Evolutionary conservation across 2,797 vertebrate species (phyloP).

Genomic region (Glyptemys insculpta): DNA sequence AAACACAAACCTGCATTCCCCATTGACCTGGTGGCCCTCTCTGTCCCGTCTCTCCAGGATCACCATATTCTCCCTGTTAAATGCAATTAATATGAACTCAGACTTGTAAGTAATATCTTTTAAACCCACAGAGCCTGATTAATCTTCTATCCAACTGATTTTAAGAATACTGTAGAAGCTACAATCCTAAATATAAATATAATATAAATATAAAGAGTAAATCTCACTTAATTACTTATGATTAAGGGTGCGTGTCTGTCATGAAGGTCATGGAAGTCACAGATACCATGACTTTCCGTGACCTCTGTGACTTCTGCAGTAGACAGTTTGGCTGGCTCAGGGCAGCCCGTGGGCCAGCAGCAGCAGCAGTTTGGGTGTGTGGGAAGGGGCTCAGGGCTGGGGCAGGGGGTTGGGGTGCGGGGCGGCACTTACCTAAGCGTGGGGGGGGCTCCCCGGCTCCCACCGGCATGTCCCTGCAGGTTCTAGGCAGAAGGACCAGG

Average conservation of each 20-base stretch:
- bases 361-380: no score
- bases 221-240: not conserved
- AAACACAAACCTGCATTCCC: constrained; percentile 82
- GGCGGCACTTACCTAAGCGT: rapidly evolving
- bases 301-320: no score
- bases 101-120: not conserved
- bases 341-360: no score
- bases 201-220: not conserved
- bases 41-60: constrained; percentile 79
- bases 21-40: constrained; percentile 79
- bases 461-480: no score
- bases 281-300: no score
- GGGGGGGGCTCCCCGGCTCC: no score
- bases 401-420: no score
- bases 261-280: no score
- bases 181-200: not conserved
- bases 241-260: no score
- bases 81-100: not conserved
- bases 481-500: no score
- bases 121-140: not conserved
- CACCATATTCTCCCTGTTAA: constrained; percentile 87
- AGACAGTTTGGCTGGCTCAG: no score
- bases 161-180: not conserved
- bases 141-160: not conserved
- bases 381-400: no score